These are phyloP conservation scores for Andinoacara biseriatus DNA, from an alignment of 2,113 vertebrate species.

Conservation along the genomic window DNA sequence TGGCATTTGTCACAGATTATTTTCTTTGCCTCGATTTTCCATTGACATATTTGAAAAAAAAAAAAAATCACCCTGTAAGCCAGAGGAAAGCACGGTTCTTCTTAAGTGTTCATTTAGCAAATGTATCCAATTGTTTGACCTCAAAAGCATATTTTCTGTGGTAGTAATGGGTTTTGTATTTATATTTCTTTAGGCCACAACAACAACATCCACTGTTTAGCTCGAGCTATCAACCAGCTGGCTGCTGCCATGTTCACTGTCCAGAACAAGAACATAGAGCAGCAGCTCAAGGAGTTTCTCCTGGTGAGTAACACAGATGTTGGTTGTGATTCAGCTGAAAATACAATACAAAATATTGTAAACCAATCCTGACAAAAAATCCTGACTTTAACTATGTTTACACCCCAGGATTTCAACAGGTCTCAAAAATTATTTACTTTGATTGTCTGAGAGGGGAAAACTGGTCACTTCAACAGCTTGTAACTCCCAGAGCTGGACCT, in stretches of 20 bases:
- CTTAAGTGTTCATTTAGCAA: slow-evolving; percentile 49
- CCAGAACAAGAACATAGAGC: slow-evolving; percentile 90
- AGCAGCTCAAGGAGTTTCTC: slow-evolving; percentile 92
- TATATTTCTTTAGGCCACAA: slow-evolving; percentile 81
- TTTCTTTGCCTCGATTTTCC: slow-evolving; percentile 71
- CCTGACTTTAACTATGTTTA: not conserved
- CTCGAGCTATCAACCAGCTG: slow-evolving; percentile 88
- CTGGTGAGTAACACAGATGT: slow-evolving; percentile 79
- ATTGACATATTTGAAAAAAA: slow-evolving; percentile 62
- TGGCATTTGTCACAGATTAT: slow-evolving; percentile 64
- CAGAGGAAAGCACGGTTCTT: slow-evolving; percentile 58
- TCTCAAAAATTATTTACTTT: not conserved
- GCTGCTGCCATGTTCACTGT: slow-evolving; percentile 91
- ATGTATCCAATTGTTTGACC: slow-evolving; percentile 7
- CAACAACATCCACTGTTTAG: slow-evolving; percentile 94
- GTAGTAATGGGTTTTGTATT: not conserved
- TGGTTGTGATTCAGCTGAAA: not conserved
- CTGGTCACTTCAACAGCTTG: too few species aligned
- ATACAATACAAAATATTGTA: not conserved
- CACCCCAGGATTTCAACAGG: not conserved
- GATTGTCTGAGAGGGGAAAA: not conserved
- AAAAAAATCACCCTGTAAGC: slow-evolving; percentile 38
- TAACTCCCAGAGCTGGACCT: too few species aligned
- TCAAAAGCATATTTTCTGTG: slow-evolving; percentile 45
- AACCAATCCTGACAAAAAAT: not conserved